Conservation (phyloP, 2,113 vertebrate species). For the Myotis yumanensis region DNA sequence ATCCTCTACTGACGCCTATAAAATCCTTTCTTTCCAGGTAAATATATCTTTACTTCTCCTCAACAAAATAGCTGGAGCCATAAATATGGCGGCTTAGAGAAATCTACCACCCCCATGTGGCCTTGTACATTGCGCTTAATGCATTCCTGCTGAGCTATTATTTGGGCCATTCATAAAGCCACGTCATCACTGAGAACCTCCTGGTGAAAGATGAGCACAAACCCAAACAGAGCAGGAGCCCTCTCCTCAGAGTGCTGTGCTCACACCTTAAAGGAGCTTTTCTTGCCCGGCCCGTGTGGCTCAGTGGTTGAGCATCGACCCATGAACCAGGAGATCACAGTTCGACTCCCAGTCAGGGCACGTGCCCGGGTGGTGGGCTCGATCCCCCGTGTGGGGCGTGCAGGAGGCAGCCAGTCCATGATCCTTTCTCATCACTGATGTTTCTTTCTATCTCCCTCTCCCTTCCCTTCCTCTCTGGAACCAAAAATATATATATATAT, state of each 20-base stretch:
- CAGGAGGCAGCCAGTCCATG: too few relatives aligned
- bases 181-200: neutral
- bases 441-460: too few relatives aligned
- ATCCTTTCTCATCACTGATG: too few relatives aligned
- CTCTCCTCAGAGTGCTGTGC: neutral
- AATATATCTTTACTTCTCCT: constrained; percentile 32
- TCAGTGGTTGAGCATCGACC: too few relatives aligned
- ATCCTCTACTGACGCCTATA: constrained; percentile 8
- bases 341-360: too few relatives aligned
- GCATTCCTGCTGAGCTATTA: constrained; percentile 24
- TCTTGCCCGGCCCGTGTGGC: neutral
- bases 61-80: constrained; percentile 17
- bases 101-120: neutral
- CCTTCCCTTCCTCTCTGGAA: too few relatives aligned
- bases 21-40: constrained; percentile 50
- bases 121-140: neutral
- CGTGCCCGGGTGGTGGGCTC: too few relatives aligned
- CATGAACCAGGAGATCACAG: too few relatives aligned
- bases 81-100: constrained; percentile 20
- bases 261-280: neutral
- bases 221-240: neutral
- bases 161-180: constrained; percentile 17
- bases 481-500: too few relatives aligned
- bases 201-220: neutral
- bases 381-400: too few relatives aligned